phyloP scores from a whole-genome alignment of 2,113 vertebrate species.

The Thinocorus orbignyianus region DNA sequence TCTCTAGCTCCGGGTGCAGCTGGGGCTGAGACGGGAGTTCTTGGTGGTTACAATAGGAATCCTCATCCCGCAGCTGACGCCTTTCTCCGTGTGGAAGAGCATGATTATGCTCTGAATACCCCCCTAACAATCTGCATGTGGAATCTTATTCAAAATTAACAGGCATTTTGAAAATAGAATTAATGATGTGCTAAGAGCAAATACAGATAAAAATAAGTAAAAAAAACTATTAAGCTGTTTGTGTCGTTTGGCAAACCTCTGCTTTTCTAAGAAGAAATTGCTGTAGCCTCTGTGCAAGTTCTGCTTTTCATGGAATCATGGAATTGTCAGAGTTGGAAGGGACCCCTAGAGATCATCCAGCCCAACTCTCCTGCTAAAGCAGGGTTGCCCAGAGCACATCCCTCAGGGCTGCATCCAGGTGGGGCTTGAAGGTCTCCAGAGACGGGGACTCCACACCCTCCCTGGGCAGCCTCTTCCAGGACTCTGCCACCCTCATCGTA shows the following conservation, averaged over 20 bases:
- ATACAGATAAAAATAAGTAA: neutral
- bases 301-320: neutral
- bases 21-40: neutral
- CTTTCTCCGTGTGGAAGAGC: neutral
- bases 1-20: neutral
- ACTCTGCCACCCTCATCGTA: too few species aligned
- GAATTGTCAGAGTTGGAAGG: too few species aligned
- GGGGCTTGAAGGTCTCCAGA: too few species aligned
- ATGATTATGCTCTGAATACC: neutral
- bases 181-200: neutral
- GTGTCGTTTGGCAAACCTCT: neutral
- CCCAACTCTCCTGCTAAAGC: too few species aligned
- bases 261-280: neutral
- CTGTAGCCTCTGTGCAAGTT: neutral
- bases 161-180: neutral
- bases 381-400: too few species aligned
- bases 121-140: neutral
- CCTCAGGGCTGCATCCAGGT: too few species aligned
- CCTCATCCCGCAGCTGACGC: neutral
- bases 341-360: too few species aligned
- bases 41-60: neutral
- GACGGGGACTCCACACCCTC: too few species aligned
- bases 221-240: neutral
- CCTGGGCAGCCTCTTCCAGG: too few species aligned
- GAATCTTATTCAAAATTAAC: neutral